phyloP scores from a whole-genome alignment of 2,113 vertebrate genomes.

The Chrysemys picta region DNA sequence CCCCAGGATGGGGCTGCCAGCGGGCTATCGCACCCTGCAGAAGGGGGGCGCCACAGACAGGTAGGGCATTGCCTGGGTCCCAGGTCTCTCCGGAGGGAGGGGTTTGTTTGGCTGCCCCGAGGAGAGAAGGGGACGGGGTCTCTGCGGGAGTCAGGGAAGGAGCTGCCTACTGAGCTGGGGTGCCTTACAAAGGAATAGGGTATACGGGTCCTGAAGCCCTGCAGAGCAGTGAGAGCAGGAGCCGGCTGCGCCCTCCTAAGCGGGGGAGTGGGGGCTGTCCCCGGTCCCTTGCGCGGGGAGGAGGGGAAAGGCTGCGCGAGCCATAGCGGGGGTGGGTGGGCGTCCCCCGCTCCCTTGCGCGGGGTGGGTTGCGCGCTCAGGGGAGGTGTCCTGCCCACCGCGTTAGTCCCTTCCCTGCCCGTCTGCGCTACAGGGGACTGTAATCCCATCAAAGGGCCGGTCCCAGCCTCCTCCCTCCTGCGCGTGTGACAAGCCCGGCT shows the following conservation, averaged over 20 bases:
- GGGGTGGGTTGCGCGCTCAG: background rate
- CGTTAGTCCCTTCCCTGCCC: background rate
- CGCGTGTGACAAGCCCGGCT: background rate
- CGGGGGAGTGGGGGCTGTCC: too few species aligned
- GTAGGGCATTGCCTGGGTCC: rapidly evolving
- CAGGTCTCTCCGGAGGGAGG: rapidly evolving
- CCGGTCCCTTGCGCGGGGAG: rapidly evolving
- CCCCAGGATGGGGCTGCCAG: background rate
- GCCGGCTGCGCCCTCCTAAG: too few species aligned
- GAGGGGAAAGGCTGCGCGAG: background rate
- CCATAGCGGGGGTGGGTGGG: rapidly evolving
- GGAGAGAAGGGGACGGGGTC: background rate
- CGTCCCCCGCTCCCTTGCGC: too few species aligned
- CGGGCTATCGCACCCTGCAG: background rate
- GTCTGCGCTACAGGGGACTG: background rate
- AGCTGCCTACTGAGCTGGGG: background rate
- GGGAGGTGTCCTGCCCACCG: background rate
- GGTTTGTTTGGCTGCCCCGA: background rate
- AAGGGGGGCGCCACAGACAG: background rate
- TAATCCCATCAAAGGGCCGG: conserved; percentile 40
- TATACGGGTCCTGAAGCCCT: background rate
- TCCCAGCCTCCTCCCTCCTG: background rate
- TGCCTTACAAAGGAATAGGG: background rate
- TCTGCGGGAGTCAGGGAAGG: background rate
- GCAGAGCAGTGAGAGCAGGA: too few species aligned